These are phyloP conservation scores for Sylvia borin DNA, from an alignment of 2,797 vertebrate species.

Conservation along the genomic window DNA sequence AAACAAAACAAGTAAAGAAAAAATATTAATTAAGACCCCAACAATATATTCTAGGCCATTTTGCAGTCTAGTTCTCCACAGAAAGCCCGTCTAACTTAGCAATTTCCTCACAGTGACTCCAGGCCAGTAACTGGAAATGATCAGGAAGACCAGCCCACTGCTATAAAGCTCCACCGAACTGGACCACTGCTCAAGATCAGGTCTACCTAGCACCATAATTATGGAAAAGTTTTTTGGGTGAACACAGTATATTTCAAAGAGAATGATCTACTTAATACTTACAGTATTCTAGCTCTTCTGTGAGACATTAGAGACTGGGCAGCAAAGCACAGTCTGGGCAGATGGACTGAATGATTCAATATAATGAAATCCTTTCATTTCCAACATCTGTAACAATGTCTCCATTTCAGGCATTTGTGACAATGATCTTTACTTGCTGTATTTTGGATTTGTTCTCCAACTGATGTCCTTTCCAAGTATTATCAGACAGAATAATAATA, in stretches of 20 bases:
- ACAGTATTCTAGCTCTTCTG: not conserved
- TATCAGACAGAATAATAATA: slow-evolving; percentile 53
- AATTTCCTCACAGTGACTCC: not conserved
- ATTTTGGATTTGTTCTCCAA: slow-evolving; percentile 19
- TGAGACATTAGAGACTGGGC: not conserved
- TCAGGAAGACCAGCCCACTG: not conserved
- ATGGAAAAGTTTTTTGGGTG: not conserved
- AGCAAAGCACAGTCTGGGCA: not conserved
- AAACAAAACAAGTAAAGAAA: not conserved
- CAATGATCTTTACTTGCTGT: slow-evolving; percentile 19
- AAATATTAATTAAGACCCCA: not conserved
- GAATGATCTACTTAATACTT: not conserved
- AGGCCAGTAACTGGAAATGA: not conserved
- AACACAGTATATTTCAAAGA: not conserved
- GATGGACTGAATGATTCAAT: not conserved
- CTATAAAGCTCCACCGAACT: not conserved
- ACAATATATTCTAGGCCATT: not conserved
- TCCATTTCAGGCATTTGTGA: slow-evolving; percentile 19
- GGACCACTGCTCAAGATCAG: not conserved
- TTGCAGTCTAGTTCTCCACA: not conserved
- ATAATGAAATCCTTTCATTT: slow-evolving; percentile 15
- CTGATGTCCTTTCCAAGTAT: slow-evolving; percentile 24
- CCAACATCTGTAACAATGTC: not conserved
- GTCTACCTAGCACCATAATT: not conserved
- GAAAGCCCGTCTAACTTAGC: not conserved